These are phyloP conservation scores for Caenorhabditis parvicauda DNA, from an alignment of 2,888 invertebrate genomes.

Conservation along the genomic window DNA sequence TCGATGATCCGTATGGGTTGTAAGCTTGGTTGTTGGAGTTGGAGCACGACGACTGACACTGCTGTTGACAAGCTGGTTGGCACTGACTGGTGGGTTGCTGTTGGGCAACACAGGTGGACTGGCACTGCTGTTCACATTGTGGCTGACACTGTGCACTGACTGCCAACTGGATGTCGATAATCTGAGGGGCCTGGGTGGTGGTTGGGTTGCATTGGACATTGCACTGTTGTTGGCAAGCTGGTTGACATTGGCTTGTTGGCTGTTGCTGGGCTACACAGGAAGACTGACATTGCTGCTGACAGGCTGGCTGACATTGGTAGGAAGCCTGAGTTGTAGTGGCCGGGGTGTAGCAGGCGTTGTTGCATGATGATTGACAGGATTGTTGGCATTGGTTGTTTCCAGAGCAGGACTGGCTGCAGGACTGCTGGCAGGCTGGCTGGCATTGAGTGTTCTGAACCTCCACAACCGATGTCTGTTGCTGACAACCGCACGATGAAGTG, in stretches of 20 bases:
- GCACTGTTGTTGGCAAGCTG: slow-evolving; percentile 27
- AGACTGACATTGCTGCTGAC: slow-evolving; percentile 18
- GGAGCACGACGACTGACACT: slow-evolving; percentile 21
- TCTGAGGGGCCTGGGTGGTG: slow-evolving; percentile 23
- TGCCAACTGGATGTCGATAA: too few species aligned
- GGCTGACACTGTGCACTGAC: slow-evolving; percentile 19
- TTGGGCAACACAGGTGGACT: too few species aligned
- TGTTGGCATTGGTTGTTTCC: slow-evolving; percentile 26
- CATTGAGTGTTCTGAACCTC: slow-evolving; percentile 35
- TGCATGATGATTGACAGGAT: slow-evolving; percentile 25
- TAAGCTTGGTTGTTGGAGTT: slow-evolving; percentile 12
- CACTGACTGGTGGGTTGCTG: slow-evolving; percentile 30
- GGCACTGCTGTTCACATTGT: slow-evolving; percentile 20
- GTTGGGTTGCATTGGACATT: slow-evolving; percentile 18
- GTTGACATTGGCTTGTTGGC: slow-evolving; percentile 31
- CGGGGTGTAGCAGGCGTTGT: slow-evolving; percentile 16
- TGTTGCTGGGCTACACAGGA: too few species aligned
- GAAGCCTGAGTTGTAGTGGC: slow-evolving; percentile 16
- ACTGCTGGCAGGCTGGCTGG: slow-evolving; percentile 38
- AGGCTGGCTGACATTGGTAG: slow-evolving; percentile 12
- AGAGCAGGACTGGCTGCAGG: slow-evolving; percentile 25
- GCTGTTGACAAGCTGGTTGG: slow-evolving; percentile 28
- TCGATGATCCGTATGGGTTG: too few species aligned
- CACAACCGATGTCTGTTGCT: too few species aligned
- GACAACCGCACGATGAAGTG: too few species aligned